These are phyloP conservation scores for Rousettus leschenaultii DNA, from an alignment of 2,113 vertebrate species.

Conservation along the genomic window DNA sequence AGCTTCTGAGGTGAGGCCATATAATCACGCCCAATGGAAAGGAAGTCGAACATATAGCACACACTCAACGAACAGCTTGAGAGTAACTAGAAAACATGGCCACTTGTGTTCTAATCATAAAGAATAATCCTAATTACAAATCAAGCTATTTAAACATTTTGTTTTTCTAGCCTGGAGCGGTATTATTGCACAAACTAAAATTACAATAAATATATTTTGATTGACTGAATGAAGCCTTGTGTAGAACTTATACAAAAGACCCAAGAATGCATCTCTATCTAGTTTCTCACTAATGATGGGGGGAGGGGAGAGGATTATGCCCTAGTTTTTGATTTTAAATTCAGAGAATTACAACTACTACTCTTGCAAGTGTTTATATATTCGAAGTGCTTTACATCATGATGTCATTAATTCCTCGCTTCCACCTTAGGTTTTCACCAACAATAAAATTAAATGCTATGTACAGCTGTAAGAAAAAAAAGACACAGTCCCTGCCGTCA, in stretches of 20 bases:
- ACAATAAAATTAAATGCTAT: neutral
- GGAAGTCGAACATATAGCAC: neutral
- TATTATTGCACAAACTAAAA: neutral
- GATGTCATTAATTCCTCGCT: neutral
- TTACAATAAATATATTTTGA: neutral
- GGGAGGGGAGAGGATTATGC: fast-evolving
- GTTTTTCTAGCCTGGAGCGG: neutral
- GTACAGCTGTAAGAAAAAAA: neutral
- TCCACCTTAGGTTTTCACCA: neutral
- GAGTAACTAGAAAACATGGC: neutral
- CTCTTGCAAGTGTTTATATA: neutral
- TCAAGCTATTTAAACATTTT: neutral
- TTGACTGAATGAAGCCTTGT: neutral
- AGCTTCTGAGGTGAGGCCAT: fast-evolving
- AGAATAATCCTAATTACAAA: constrained; percentile 4
- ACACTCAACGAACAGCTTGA: neutral
- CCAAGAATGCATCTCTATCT: neutral
- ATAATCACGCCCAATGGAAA: neutral
- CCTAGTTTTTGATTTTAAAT: neutral
- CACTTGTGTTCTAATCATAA: neutral
- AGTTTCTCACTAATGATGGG: neutral
- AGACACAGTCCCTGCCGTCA: neutral
- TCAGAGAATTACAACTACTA: neutral
- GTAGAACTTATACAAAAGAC: neutral
- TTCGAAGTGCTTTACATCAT: neutral